phyloP scores from a whole-genome alignment of 1,140 invertebrate genomes.

The Ladona fulva region DNA sequence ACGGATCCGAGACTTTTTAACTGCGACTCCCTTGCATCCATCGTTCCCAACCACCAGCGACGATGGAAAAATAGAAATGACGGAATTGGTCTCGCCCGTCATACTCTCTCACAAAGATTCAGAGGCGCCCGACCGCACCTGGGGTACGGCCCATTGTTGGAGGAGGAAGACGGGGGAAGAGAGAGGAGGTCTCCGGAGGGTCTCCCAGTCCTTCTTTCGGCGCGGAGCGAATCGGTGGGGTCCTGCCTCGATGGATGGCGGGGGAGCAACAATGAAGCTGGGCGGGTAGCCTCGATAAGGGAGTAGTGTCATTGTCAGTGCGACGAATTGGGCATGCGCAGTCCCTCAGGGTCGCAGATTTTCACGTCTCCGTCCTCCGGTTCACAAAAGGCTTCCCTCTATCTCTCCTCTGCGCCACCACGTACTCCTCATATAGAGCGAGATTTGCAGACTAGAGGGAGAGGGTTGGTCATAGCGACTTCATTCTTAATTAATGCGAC shows the following conservation, averaged over 20 bases:
- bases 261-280: not conserved
- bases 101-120: not conserved
- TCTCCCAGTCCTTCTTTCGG: not conserved
- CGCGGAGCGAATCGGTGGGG: not conserved
- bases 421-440: not conserved
- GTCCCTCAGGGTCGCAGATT: not conserved
- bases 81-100: not conserved
- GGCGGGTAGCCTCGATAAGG: not conserved
- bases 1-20: too few relatives aligned
- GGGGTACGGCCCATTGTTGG: not conserved
- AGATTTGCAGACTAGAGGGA: not conserved
- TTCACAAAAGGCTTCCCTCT: not conserved
- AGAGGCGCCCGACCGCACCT: not conserved
- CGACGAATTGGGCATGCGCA: not conserved
- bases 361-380: not conserved
- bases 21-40: too few relatives aligned
- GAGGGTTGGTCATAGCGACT: not conserved
- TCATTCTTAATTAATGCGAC: constrained; percentile 1
- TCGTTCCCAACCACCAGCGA: too few relatives aligned
- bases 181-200: not conserved
- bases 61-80: not conserved
- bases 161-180: not conserved
- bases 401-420: not conserved
- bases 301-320: not conserved
- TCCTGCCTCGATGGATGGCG: not conserved